Conservation (phyloP, 92 coral and sea anemone genomes). For the Porites rus region DNA sequence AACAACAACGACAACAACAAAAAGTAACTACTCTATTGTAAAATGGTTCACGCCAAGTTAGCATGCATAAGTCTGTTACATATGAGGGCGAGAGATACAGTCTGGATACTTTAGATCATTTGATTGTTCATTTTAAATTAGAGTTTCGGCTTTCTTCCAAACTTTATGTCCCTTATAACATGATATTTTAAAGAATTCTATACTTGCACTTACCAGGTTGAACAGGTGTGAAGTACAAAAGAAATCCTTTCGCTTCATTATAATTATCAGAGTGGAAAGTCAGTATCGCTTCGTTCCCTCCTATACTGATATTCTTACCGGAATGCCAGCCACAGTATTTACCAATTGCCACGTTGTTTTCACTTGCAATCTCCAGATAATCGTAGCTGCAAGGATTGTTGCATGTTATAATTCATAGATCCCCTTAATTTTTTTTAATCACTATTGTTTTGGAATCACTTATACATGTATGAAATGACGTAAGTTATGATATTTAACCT, state of each 20-base stretch:
- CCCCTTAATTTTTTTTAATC: background rate
- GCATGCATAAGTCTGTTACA: too few species aligned
- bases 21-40: too few species aligned
- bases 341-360: background rate
- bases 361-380: background rate
- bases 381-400: background rate
- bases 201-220: background rate
- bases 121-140: too few species aligned
- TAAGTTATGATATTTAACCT: too few species aligned
- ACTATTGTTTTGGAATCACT: background rate
- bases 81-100: too few species aligned
- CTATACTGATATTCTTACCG: background rate
- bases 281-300: background rate
- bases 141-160: too few species aligned
- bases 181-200: too few species aligned
- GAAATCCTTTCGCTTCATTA: background rate
- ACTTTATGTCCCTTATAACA: too few species aligned
- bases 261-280: background rate
- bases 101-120: too few species aligned
- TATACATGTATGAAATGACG: background rate
- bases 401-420: background rate
- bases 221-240: background rate
- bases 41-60: too few species aligned
- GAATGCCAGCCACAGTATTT: constrained; percentile 1
- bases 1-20: too few species aligned